phyloP scores from a whole-genome alignment of 2,797 vertebrate species.

The Manis javanica region DNA sequence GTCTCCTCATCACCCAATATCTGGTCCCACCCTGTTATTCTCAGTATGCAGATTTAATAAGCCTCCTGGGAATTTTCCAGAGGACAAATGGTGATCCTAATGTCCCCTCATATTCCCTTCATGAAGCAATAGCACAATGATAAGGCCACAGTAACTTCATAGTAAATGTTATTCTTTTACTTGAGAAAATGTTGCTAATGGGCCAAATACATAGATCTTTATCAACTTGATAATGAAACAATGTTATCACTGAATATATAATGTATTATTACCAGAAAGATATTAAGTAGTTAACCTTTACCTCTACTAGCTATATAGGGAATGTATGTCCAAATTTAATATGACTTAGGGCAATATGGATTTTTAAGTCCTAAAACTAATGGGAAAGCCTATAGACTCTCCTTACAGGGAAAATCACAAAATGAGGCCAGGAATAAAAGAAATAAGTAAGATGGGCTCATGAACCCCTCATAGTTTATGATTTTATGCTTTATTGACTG shows the following conservation, averaged over 20 bases:
- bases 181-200: background rate
- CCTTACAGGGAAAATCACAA: background rate
- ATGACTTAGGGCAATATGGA: background rate
- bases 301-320: background rate
- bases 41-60: background rate
- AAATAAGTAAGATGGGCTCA: background rate
- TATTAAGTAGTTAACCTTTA: background rate
- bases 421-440: background rate
- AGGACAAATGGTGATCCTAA: background rate
- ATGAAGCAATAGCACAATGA: background rate
- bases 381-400: background rate
- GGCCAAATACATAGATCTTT: background rate
- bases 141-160: background rate
- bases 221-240: background rate
- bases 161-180: background rate
- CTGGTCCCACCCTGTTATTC: too few relatives aligned
- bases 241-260: background rate
- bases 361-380: background rate
- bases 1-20: accelerated
- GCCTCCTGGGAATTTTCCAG: background rate
- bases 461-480: background rate
- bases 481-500: background rate
- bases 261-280: background rate
- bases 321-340: background rate
- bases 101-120: background rate